Base-by-base conservation (phyloP, 1,140 invertebrate species). In the Aphidius ervi region DNA sequence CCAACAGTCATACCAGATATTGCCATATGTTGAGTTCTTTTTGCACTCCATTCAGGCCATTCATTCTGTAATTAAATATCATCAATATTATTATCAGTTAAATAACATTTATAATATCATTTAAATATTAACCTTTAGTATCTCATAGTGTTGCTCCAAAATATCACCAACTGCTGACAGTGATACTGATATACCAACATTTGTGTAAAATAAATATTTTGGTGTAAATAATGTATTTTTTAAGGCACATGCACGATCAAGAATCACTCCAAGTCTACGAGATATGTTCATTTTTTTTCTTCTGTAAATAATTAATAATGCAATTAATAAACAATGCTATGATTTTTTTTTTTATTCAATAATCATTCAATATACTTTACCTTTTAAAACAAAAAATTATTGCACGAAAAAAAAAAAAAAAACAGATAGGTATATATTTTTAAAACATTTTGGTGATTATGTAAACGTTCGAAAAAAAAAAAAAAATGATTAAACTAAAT, bases 131-230 rank as follows among this genome's bases (percentile, higher is more conserved):
- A 83, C 81, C 61, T 81, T 84, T 42, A 86, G 79, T 42, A 92
- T 85, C 80, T 94, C 90, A 76, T 93, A 93, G 59, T 87, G 83
- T 77, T 97, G 94, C 77, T 95, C 90, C 37, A 95, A 70, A 20
- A 88, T 61, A 78, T 96, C 94, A 52, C 94, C 94, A 20, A 86
- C 63, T 9, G 85, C 87, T 56, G 92, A 93, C 39, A 95, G 81
- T 4, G 78, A 80, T 60, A 89, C 72, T 5, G 92, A 94, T 73
- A 96, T 89, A 5, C 84, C 82, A n/a, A 93, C 83, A 82, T 96
- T 96, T 52, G 93, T 95, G 58, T 88, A 82, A 8, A 96, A 79
- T 52, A 96, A 81, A 80, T 91, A 88, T 75, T 87, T 91, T 40
- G 82, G 78, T 68, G 87, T 89, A 70, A 91, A 89, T 39, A 76